Conservation (phyloP, 1,140 invertebrate species). For the Matsumurasca onukii region DNA sequence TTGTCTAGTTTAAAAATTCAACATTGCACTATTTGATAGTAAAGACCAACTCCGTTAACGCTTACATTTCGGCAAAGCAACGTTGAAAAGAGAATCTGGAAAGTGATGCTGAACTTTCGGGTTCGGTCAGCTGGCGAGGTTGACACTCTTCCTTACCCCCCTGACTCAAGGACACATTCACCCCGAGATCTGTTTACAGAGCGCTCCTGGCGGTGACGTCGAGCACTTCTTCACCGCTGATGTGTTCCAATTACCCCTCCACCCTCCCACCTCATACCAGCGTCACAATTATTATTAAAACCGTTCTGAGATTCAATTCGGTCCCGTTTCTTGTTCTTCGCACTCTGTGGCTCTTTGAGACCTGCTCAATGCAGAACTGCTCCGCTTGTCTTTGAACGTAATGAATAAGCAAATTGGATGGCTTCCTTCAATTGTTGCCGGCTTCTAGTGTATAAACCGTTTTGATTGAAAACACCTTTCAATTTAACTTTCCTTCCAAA, state of each 20-base stretch:
- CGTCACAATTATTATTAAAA: conserved; percentile 24
- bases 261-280: not conserved
- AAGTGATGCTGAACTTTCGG: too few species aligned
- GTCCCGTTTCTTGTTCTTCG: not conserved
- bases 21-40: too few species aligned
- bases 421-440: not conserved
- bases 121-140: too few species aligned
- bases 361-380: not conserved
- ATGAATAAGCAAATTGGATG: conserved; percentile 14
- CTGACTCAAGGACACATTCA: conserved; percentile 5
- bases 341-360: not conserved
- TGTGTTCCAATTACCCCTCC: conserved; percentile 16
- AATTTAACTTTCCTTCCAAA: too few species aligned
- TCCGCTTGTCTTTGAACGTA: conserved; percentile 7
- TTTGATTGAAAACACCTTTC: too few species aligned
- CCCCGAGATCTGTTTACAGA: conserved; percentile 13
- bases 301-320: not conserved
- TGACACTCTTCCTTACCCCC: not conserved
- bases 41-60: too few species aligned
- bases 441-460: too few species aligned
- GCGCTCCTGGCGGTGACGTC: not conserved
- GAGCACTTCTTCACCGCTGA: conserved; percentile 12
- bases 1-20: too few species aligned
- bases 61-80: too few species aligned
- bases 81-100: too few species aligned